Conservation (phyloP, 2,797 vertebrate species). For the Petrocephalus sullivani region DNA sequence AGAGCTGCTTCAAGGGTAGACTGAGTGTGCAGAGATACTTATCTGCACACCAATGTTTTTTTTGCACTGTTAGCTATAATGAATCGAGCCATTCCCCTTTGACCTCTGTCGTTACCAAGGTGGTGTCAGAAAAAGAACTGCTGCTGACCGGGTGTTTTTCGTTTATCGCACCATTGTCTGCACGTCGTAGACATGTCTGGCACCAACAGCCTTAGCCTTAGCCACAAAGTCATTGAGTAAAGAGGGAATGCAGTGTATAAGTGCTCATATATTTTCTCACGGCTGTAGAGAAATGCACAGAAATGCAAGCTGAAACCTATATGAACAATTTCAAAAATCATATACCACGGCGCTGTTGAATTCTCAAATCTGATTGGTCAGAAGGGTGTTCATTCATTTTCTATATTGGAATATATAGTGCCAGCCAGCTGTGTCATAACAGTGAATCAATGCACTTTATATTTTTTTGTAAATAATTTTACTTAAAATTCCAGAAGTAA, state of each 20-base stretch:
- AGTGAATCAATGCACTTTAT: not conserved
- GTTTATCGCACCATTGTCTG: not conserved
- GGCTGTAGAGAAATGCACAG: not conserved
- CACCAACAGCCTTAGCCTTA: not conserved
- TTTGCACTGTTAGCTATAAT: not conserved
- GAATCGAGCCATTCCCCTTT: not conserved
- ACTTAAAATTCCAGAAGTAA: not conserved
- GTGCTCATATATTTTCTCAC: not conserved
- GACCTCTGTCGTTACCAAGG: not conserved
- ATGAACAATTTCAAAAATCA: not conserved
- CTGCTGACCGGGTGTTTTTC: not conserved
- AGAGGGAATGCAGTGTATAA: not conserved
- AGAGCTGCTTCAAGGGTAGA: not conserved
- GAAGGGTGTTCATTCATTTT: not conserved
- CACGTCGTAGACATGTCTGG: not conserved
- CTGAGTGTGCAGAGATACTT: not conserved
- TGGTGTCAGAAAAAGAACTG: not conserved
- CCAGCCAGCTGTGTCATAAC: not conserved
- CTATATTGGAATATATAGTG: too few species aligned
- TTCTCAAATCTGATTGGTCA: not conserved
- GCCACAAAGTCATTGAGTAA: not conserved
- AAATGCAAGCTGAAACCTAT: not conserved
- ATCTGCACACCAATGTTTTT: not conserved
- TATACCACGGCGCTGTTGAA: not conserved
- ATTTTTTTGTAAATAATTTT: not conserved